Base-by-base conservation (phyloP, 2,797 vertebrate genomes). In the Schizopygopsis pylzovi region DNA sequence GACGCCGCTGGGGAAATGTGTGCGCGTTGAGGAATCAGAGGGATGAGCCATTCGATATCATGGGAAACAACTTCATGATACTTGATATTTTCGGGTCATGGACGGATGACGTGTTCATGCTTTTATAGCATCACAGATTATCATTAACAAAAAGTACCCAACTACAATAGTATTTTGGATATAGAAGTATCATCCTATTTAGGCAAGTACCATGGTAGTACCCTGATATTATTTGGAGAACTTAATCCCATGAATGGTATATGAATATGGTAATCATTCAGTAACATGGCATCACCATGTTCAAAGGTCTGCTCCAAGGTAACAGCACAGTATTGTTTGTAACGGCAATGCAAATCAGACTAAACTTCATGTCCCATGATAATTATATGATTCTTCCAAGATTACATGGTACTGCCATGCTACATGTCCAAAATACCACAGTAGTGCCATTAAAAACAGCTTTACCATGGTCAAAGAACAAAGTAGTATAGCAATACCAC, bases 11-110 rank as follows among this genome's bases (percentile, higher is more conserved):
- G 47, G 37, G 41, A 61, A 77, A 43, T 68, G 75, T 83, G 65
- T 79, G 47, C n/a, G 54, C 56, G 49, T 83, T 45, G 59, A 54
- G 80, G 71, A 39, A 33, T 37, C 61, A 28, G 59, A 82, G 59
- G 59, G 81, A 76, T 77, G 79, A 77, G 85, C 37, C 37, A 84
- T 65, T 65, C 72, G 87, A 88, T 88, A 84, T 78, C 77, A 86
- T 86, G 87, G 43, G 87, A 88, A 88, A 73, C 61, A 22, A 54
- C 47, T 49, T 39, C 75, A 67, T 45, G 83, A 28, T 63, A 86
- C 10, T 43, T 63, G 86, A 84, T 79, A 63, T 41, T 61, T 61
- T 12, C 28, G 33, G 59, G 76, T 78, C 67, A 47, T 33, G 33
- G 39, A 87, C 33, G 1, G n/a, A 76, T 68, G 45, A 56, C 28